Evolutionary conservation across 2,113 vertebrate genomes (phyloP).

Genomic region (Camelus dromedarius): DNA sequence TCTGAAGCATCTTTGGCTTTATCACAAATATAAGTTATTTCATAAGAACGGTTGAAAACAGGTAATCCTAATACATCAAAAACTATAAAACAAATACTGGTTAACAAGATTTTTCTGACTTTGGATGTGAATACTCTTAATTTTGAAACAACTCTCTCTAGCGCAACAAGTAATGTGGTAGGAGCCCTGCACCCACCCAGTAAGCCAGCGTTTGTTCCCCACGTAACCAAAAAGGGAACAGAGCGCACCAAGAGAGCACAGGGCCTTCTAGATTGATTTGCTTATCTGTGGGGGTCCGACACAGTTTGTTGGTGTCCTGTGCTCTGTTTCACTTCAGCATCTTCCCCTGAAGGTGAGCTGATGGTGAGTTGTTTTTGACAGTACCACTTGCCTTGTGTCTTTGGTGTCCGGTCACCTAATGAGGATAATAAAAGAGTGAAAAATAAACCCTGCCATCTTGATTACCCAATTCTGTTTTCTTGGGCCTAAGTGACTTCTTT

Average conservation of each 20-base stretch:
- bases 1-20: neutral
- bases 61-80: neutral
- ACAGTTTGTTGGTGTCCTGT: neutral
- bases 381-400: neutral
- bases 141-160: neutral
- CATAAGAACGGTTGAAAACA: neutral
- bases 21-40: neutral
- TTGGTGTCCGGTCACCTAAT: neutral
- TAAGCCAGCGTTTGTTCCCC: neutral
- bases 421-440: neutral
- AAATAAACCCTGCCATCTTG: neutral
- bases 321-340: neutral
- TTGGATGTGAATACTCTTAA: neutral
- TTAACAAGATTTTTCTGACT: constrained; percentile 11
- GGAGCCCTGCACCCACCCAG: neutral
- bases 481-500: neutral
- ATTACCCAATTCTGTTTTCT: neutral
- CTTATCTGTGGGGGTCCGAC: neutral
- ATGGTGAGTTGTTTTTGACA: neutral
- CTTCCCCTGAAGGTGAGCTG: neutral
- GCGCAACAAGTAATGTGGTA: neutral
- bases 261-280: neutral
- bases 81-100: neutral
- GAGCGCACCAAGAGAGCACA: neutral
- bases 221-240: neutral